phyloP scores from a whole-genome alignment of 2,888 invertebrate genomes.

The Ennomos fuscantarius region DNA sequence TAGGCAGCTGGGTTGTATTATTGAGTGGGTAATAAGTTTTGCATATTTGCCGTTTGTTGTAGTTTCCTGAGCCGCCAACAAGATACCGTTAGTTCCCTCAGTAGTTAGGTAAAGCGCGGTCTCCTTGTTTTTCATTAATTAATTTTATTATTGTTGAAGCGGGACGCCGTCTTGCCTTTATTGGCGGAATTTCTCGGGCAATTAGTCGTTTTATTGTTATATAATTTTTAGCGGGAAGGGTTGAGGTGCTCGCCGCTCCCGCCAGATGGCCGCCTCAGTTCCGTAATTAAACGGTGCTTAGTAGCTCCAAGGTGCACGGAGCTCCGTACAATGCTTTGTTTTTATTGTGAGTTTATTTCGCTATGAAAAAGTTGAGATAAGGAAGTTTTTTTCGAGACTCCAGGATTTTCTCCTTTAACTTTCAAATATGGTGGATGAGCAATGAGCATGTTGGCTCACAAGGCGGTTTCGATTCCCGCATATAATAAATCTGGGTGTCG shows the following conservation, averaged over 20 bases:
- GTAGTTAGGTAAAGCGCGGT: conserved; percentile 28
- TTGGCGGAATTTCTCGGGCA: conserved; percentile 80
- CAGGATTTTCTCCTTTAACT: neutral
- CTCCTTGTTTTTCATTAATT: conserved; percentile 83
- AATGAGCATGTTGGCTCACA: too few species aligned
- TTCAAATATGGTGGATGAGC: too few species aligned
- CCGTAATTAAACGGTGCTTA: conserved; percentile 56
- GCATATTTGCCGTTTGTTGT: too few species aligned
- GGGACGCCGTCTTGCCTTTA: conserved; percentile 77
- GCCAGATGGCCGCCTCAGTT: conserved; percentile 51
- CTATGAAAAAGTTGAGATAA: conserved; percentile 14
- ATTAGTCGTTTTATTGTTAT: conserved; percentile 85
- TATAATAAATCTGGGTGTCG: too few species aligned
- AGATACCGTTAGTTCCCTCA: neutral
- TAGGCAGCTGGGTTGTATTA: too few species aligned
- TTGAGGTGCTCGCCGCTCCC: conserved; percentile 62
- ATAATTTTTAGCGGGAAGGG: conserved; percentile 81
- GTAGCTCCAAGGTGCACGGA: conserved; percentile 47
- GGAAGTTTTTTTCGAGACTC: neutral
- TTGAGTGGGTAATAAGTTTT: too few species aligned
- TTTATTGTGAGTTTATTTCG: conserved; percentile 30
- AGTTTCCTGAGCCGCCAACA: too few species aligned
- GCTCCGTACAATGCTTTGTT: conserved; percentile 25
- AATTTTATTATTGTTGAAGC: conserved; percentile 81
- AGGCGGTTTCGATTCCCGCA: too few species aligned